Base-by-base conservation (phyloP, 37 sponge, comb jelly and placozoan species). In the Ianthella basta region DNA sequence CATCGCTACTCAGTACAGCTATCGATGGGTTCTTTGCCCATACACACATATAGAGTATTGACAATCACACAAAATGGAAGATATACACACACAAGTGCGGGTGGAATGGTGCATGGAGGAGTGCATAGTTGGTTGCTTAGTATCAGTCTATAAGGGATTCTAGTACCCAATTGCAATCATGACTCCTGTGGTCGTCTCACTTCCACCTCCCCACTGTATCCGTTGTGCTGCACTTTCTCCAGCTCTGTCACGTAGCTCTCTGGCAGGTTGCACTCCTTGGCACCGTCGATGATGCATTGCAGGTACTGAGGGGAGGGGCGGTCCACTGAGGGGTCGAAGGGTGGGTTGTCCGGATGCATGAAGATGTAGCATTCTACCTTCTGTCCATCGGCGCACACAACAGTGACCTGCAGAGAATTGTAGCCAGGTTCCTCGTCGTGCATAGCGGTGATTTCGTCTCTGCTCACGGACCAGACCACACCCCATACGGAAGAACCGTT, bases 291-390 rank as follows among this genome's bases (percentile, higher is more conserved):
- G 30, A 85, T 73, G 4, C 56, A 33, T 0, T 73, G 23, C 16
- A 85, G 57, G 79, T 85, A 85, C 20, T 73, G 74, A 23, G 74
- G 85, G n/a, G 85, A 85, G 24, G 85, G 85, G 20, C 1, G 19
- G 38, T 38, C 63, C 18, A 34, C 68, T 32, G 40, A 23, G 37
- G 40, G 39, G 36, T 82, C 83, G n/a, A 21, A 39, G 19, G 15
- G 64, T 8, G 41, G 38, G 50, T 44, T 44, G 50, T 44, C 8
- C 12, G 21, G 23, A 36, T 64, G 35, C 23, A 32, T 15, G 1
- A 32, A 23, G 15, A 16, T 35, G 25, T 64, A 35, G 30, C 23
- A 63, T 0, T 41, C 13, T 0, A 32, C 29, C 34, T 4, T 1
- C 18, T 34, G 6, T 1, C n/a, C 68, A 14, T 36, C 68, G 4